Evolutionary conservation across 2,888 invertebrate species (phyloP).

Genomic region (Ischnura elegans): DNA sequence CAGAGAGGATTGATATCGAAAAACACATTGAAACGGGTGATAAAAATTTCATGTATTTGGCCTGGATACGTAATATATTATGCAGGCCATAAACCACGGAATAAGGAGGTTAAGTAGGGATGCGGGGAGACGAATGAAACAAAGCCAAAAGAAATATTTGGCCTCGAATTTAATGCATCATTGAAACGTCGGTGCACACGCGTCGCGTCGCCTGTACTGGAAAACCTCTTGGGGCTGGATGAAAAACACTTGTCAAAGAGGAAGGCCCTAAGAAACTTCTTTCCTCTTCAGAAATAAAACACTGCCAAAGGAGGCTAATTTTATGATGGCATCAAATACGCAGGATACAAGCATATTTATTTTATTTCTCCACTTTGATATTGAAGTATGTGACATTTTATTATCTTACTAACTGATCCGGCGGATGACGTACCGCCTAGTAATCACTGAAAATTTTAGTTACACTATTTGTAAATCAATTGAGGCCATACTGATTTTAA

Average conservation of each 20-base stretch:
- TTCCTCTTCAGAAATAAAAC: neutral
- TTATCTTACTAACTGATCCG: no score
- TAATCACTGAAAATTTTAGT: no score
- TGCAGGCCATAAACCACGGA: neutral
- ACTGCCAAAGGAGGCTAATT: no score
- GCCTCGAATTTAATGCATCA: neutral
- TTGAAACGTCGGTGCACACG: neutral
- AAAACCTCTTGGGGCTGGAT: neutral
- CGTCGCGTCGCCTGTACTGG: neutral
- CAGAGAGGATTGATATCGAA: slow-evolving; percentile 29
- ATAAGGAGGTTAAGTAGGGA: slow-evolving; percentile 3
- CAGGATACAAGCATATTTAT: no score
- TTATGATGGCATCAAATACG: no score
- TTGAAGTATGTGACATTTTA: no score
- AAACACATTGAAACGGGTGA: slow-evolving; percentile 43
- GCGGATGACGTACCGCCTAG: no score
- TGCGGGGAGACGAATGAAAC: neutral
- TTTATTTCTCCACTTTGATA: no score
- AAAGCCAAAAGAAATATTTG: neutral
- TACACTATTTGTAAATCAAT: no score
- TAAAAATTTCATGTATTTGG: neutral
- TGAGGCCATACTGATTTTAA: no score
- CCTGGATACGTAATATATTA: neutral
- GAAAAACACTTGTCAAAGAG: neutral
- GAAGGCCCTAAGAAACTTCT: neutral